Evolutionary conservation across 1,140 invertebrate species (phyloP), one percentile per base, ranked within the genome.

Genomic region (Hyles vespertilio): DNA sequence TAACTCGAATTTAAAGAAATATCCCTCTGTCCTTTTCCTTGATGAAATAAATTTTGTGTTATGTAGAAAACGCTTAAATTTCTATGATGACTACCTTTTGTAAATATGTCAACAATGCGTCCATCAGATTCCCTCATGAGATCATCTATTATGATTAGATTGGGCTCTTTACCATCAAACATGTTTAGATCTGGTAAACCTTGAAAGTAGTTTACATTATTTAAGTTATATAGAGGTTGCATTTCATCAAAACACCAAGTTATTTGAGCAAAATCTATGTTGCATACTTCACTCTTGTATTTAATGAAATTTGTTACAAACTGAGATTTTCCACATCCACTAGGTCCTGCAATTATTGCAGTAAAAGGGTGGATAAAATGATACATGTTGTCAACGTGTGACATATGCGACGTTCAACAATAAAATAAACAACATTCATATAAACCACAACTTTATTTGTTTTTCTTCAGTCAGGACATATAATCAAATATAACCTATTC

Each of bases 121-220:
- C 63, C 67, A 66, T 82, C 73, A 33, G 70, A 72, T 62, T 89
- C 77, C 34, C 72, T 67, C 77, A 87, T 88, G 5, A 88, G 57
- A 70, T 89, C 84, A 72, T 86, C 80, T 44, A 89, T 83, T 52
- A 77, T 79, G 7, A 81, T 61, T 7, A 78, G 54, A n/a, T 66
- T 9, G 5, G 70, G 52, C 10, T 70, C 6, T 56, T 73, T 70
- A 5, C 71, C 77, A 67, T 71, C 63, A 56, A 76, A 74, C 59
- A 75, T 70, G 51, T 56, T 69, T 44, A 72, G 43, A 63, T 77
- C 70, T 40, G 71, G 77, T 8, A 80, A 59, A 11, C 70, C 75
- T 51, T 80, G 77, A 60, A 51, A 22, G 36, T 76, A 79, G 8
- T 68, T 57, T 3, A 77, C 65, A 53, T n/a, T 52, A 34, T 48